A percentile compares a stretch with the other conserved stretches of the same genome.
These are phyloP conservation scores for Drosophila basisetae DNA, from an alignment of 2,888 invertebrate genomes.

Conservation along the genomic window DNA sequence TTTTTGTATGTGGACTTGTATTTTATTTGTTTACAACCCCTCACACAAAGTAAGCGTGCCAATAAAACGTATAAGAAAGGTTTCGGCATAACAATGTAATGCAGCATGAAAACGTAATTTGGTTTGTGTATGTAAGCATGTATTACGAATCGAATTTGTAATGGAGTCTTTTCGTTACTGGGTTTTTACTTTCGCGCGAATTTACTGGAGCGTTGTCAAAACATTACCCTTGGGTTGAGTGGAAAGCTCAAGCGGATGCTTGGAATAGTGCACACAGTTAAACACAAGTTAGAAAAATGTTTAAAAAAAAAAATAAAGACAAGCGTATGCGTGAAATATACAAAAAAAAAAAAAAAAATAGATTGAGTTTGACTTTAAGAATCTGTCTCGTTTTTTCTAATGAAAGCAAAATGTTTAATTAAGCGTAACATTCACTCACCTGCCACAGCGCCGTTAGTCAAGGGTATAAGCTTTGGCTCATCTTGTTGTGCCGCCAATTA, in stretches of 20 bases:
- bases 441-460: conserved; percentile 8
- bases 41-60: background rate
- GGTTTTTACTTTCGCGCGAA: conserved; percentile 6
- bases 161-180: background rate
- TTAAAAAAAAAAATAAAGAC: background rate
- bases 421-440: conserved; percentile 6
- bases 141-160: background rate
- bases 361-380: background rate
- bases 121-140: background rate
- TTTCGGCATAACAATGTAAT: background rate
- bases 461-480: conserved; percentile 35
- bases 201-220: conserved; percentile 37
- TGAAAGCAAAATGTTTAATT: conserved; percentile 14
- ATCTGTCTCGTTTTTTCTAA: background rate
- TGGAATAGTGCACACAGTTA: conserved; percentile 32
- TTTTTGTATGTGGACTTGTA: background rate
- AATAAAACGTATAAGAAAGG: background rate
- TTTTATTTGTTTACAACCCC: background rate
- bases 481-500: conserved; percentile 30
- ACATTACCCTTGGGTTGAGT: conserved; percentile 40
- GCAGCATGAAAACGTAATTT: background rate
- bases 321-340: background rate
- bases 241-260: conserved; percentile 46
- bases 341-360: background rate
- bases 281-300: conserved; percentile 18